Base-by-base conservation (phyloP, 2,888 invertebrate species). In the Eristalinus sepulchralis region DNA sequence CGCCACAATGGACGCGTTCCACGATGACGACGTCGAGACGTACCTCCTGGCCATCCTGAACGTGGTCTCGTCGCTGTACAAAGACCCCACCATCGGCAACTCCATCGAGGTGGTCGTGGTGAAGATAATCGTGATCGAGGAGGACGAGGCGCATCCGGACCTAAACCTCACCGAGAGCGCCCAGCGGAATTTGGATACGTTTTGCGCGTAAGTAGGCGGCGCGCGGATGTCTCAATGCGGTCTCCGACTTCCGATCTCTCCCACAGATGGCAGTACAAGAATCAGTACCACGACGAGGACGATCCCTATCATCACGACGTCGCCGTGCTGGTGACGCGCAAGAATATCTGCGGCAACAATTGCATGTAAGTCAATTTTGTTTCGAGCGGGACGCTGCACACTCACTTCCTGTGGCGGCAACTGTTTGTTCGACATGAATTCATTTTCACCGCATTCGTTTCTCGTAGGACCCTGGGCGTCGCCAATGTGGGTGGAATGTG, bases 21-120 rank as follows among this genome's bases (percentile, higher is more conserved):
- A 98, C 93, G 95, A 96, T 89, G 96, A 96, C 91, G 96, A 96
- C 90, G 94, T 97, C 88, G 96, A 97, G 91, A 96, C 95, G 8
- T 98, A 98, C 92, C 94, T 98, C 33, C 94, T 98, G 71, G 97
- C 97, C 70, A 96, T 98, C 88, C 97, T 98, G 97, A 98, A 98
- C 92, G 97, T 98, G 97, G 98, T 96, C 31, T 96, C 96, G 6
- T 95, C 96, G 1, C 93, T 97, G n/a, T 97, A 96, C 92, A 95
- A 96, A 93, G 97, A 97, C 90, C 97, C 97, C 5, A 96, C 96
- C 71, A 97, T 98, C 89, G 98, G 98, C 67, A 98, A 98, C 93
- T 96, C 96, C 91, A 96, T 98, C 89, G 97, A 97, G 92, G 95
- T 98, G 82, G 96, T 97, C n/a, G 96, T 98, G 47, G 97, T 98